phyloP scores from a whole-genome alignment of 2,797 vertebrate species.

The Coregonus sp. region DNA sequence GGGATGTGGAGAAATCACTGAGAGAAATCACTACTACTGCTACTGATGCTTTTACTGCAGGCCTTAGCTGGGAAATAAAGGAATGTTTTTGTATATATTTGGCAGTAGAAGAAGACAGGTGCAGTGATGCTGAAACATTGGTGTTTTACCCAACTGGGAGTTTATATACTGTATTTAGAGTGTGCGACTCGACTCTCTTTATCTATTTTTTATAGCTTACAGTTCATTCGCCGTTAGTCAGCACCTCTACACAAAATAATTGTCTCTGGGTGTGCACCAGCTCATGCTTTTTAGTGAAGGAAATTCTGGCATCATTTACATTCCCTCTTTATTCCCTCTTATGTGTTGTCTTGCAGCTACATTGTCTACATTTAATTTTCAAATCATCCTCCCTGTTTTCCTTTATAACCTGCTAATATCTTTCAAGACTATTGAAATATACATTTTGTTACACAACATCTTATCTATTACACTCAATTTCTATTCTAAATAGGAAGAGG shows the following conservation, averaged over 20 bases:
- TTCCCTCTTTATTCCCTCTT: not conserved
- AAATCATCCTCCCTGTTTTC: not conserved
- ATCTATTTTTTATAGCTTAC: too few species aligned
- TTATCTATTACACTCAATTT: not conserved
- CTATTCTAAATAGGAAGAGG: too few species aligned
- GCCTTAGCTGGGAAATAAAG: slow-evolving; percentile 26
- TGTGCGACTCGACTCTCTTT: too few species aligned
- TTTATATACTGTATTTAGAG: too few species aligned
- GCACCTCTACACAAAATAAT: too few species aligned
- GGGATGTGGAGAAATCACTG: slow-evolving; percentile 49
- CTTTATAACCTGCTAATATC: not conserved
- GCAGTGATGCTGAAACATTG: too few species aligned
- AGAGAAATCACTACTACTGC: too few species aligned
- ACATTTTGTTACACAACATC: not conserved
- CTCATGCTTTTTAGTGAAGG: not conserved
- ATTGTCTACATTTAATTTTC: not conserved
- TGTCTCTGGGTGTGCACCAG: too few species aligned
- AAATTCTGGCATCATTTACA: not conserved
- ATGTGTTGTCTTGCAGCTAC: not conserved
- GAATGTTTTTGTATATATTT: not conserved
- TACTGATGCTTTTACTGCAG: slow-evolving; percentile 8
- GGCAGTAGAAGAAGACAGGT: too few species aligned
- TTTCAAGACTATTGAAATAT: not conserved
- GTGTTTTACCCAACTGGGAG: too few species aligned
- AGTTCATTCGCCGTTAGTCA: too few species aligned